Evolutionary conservation across 2,797 vertebrate genomes (phyloP).

Genomic region (Novumbra hubbsi): DNA sequence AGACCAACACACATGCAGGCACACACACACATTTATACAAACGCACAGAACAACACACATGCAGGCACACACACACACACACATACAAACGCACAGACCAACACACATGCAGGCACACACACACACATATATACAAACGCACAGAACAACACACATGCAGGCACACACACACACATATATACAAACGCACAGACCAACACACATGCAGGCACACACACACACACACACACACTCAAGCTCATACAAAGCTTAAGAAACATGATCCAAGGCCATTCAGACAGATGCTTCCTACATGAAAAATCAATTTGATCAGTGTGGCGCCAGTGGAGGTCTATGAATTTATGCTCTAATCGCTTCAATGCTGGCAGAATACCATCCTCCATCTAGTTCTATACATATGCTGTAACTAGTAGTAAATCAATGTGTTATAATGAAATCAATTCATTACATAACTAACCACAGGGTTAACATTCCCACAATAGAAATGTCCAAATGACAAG

Average conservation of each 20-base stretch:
- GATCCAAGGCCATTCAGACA: conserved; percentile 19
- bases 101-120: conserved; percentile 17
- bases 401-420: background rate
- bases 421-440: background rate
- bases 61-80: conserved; percentile 21
- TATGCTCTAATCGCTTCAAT: conserved; percentile 5
- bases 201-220: conserved; percentile 11
- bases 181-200: conserved; percentile 22
- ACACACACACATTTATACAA: too few relatives aligned
- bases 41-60: too few relatives aligned
- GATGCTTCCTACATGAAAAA: conserved; percentile 22
- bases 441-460: background rate
- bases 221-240: conserved; percentile 8
- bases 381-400: background rate
- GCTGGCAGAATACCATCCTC: background rate
- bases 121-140: too few relatives aligned
- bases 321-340: conserved; percentile 4
- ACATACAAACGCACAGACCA: conserved; percentile 17
- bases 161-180: conserved; percentile 20
- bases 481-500: too few relatives aligned
- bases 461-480: background rate
- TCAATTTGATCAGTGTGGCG: conserved; percentile 30
- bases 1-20: conserved; percentile 16
- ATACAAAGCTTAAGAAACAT: conserved; percentile 18
- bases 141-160: conserved; percentile 7